A percentile compares a stretch with the other conserved stretches of the same genome.
phyloP scores from a whole-genome alignment of 2,113 vertebrate genomes.

The Ceuthmochares aereus region DNA sequence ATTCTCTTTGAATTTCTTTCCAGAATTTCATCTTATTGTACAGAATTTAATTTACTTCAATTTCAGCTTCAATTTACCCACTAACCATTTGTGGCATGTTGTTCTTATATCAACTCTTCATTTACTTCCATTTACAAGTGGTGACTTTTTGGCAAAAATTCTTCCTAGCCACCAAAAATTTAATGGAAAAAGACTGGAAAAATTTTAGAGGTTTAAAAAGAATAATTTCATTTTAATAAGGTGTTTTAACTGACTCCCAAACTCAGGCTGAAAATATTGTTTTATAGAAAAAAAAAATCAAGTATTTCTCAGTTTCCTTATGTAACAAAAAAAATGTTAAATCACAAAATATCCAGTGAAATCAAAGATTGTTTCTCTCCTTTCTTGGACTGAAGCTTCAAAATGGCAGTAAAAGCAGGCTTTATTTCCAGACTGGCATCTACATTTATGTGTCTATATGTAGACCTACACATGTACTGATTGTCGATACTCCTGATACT shows the following conservation, averaged over 20 bases:
- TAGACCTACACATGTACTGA: background rate
- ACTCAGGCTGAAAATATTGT: background rate
- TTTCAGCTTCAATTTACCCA: background rate
- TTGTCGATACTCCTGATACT: background rate
- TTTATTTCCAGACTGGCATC: background rate
- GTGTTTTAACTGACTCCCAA: background rate
- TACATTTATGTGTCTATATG: background rate
- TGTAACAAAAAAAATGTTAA: background rate
- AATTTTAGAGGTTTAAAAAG: background rate
- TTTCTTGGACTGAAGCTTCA: background rate
- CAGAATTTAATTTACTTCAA: background rate
- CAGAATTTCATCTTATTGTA: background rate
- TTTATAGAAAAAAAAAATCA: background rate
- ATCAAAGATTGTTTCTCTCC: background rate
- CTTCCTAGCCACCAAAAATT: background rate
- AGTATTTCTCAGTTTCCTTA: background rate
- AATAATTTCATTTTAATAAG: background rate
- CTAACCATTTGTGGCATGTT: background rate
- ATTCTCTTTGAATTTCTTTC: background rate
- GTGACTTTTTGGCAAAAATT: background rate
- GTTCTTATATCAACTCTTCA: background rate
- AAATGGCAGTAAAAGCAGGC: background rate
- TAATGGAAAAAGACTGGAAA: background rate
- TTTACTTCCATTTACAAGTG: background rate
- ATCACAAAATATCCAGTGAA: background rate